Percentiles rank a stretch among this genome's conserved stretches.
Evolutionary conservation across 2,888 invertebrate species (phyloP).

Genomic region (Bimastos eiseni): DNA sequence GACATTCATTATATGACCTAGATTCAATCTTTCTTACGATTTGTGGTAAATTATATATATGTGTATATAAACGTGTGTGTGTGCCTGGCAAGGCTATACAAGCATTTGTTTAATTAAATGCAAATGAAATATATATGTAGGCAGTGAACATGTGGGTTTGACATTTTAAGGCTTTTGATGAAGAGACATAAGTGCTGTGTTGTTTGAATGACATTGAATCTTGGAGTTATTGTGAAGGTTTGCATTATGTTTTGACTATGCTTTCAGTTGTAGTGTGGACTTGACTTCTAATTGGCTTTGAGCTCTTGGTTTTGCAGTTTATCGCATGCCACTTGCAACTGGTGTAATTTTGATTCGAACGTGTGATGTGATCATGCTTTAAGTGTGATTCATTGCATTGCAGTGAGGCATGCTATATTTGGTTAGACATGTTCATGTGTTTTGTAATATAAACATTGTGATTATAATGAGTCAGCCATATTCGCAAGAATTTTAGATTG

Average conservation of each 20-base stretch:
- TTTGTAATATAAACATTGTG: neutral
- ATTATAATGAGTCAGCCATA: neutral
- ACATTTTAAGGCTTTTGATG: too few relatives aligned
- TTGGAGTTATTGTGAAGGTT: neutral
- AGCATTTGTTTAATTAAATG: too few relatives aligned
- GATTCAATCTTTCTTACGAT: too few relatives aligned
- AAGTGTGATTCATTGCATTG: neutral
- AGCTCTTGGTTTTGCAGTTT: neutral
- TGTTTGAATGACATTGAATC: neutral
- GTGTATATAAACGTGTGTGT: too few relatives aligned
- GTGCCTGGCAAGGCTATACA: too few relatives aligned
- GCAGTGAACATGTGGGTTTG: too few relatives aligned
- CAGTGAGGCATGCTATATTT: neutral
- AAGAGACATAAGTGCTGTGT: too few relatives aligned
- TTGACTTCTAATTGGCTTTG: neutral
- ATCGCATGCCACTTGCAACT: neutral
- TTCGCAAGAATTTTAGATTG: neutral
- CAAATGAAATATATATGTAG: too few relatives aligned
- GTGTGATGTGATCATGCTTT: neutral
- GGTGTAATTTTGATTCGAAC: neutral
- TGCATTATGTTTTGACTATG: neutral
- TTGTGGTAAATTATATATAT: too few relatives aligned
- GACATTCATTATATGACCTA: too few relatives aligned
- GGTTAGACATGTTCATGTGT: neutral
- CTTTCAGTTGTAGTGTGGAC: neutral